Percentiles rank a stretch among this genome's conserved stretches.
Conservation (phyloP, 2,113 vertebrate species). For the Rhodinocichla rosea region DNA sequence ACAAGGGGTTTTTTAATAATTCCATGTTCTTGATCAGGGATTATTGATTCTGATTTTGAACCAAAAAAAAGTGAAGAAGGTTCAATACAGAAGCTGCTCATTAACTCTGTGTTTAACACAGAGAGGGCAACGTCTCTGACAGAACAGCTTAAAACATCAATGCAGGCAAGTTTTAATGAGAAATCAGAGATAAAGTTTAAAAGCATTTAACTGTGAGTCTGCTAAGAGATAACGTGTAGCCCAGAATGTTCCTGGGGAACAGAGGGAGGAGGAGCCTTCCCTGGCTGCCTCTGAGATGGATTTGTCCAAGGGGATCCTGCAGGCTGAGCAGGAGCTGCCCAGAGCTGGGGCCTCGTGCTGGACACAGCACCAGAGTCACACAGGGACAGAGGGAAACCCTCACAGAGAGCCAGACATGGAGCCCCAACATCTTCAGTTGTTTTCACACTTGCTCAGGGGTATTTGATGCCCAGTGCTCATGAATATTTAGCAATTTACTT, state of each 20-base stretch:
- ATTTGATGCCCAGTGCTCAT: background rate
- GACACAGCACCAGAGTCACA: background rate
- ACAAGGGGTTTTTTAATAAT: background rate
- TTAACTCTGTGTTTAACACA: background rate
- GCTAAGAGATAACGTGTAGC: background rate
- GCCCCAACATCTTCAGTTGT: background rate
- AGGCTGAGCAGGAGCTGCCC: background rate
- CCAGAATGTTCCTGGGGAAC: background rate
- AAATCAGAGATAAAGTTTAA: background rate
- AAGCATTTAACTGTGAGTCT: background rate
- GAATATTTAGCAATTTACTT: background rate
- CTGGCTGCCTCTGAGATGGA: rapidly evolving
- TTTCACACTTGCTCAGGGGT: background rate
- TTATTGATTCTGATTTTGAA: background rate
- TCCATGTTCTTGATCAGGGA: background rate
- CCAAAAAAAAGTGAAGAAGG: background rate
- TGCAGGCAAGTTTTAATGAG: background rate
- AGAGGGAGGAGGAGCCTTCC: background rate
- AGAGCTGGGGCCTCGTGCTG: background rate
- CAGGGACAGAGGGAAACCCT: background rate
- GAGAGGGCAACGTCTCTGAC: background rate
- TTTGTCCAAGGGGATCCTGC: background rate
- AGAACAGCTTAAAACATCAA: background rate
- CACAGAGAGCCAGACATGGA: background rate
- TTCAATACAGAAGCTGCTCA: background rate